These are phyloP conservation scores for Drosophila kohkoa DNA, from an alignment of 1,140 invertebrate genomes.

Conservation along the genomic window DNA sequence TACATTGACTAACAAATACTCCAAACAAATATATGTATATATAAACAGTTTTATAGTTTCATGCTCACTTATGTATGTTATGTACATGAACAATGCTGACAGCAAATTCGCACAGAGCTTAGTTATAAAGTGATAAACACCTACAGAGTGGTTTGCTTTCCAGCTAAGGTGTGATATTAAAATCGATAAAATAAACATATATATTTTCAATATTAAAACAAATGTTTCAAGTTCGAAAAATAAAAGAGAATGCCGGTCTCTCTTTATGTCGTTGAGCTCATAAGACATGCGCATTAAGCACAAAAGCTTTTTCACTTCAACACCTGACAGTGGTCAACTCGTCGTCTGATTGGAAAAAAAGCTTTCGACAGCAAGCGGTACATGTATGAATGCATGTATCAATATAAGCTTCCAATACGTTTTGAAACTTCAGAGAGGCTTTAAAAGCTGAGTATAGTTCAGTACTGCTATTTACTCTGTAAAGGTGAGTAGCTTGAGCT, in stretches of 20 bases:
- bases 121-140: no score
- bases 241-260: neutral
- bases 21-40: neutral
- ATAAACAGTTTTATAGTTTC: no score
- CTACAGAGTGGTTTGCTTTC: no score
- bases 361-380: neutral
- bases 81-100: no score
- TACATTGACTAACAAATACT: neutral
- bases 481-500: constrained; percentile 14
- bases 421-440: neutral
- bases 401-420: neutral
- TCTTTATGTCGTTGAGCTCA: neutral
- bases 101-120: no score
- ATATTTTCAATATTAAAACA: neutral
- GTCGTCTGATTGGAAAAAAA: neutral
- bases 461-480: constrained; percentile 17
- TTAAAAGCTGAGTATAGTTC: neutral
- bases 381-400: neutral
- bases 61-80: no score
- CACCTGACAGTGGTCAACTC: neutral
- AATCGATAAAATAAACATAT: no score
- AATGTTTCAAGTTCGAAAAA: neutral
- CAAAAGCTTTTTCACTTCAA: neutral
- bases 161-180: no score
- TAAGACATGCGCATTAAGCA: neutral